A percentile compares a stretch with the other conserved stretches of the same genome.
These are phyloP conservation scores for Eupithecia tripunctaria DNA, from an alignment of 2,888 invertebrate species.

Conservation along the genomic window DNA sequence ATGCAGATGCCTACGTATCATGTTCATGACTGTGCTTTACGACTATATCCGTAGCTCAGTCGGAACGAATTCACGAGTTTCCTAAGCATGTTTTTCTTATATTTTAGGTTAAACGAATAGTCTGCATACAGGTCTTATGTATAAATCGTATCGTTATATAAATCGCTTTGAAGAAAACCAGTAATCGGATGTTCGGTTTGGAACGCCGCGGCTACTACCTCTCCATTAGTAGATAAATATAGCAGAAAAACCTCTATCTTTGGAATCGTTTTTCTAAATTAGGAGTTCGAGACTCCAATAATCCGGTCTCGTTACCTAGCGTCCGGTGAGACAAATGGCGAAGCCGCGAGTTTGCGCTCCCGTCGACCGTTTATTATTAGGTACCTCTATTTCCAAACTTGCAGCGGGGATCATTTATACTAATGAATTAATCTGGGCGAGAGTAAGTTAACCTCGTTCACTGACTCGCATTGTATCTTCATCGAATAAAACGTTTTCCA, in stretches of 20 bases:
- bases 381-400: conserved; percentile 58
- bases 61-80: not conserved
- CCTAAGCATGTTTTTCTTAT: not conserved
- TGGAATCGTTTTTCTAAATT: conserved; percentile 71
- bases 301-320: conserved; percentile 60
- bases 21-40: not conserved
- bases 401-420: conserved; percentile 66
- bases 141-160: too few species aligned
- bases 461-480: not conserved
- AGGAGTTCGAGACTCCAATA: conserved; percentile 65
- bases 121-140: not conserved
- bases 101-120: not conserved
- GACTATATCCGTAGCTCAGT: not conserved
- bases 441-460: not conserved
- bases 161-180: not conserved
- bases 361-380: conserved; percentile 68
- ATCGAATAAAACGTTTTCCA: not conserved
- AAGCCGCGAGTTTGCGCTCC: conserved; percentile 60
- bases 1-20: not conserved
- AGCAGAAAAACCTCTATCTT: conserved; percentile 47
- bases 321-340: conserved; percentile 64
- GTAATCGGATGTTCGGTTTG: not conserved
- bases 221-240: not conserved
- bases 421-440: conserved; percentile 55
- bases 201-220: not conserved